Base-by-base conservation (phyloP, 2,888 invertebrate species). In the Hylaea fasciaria region DNA sequence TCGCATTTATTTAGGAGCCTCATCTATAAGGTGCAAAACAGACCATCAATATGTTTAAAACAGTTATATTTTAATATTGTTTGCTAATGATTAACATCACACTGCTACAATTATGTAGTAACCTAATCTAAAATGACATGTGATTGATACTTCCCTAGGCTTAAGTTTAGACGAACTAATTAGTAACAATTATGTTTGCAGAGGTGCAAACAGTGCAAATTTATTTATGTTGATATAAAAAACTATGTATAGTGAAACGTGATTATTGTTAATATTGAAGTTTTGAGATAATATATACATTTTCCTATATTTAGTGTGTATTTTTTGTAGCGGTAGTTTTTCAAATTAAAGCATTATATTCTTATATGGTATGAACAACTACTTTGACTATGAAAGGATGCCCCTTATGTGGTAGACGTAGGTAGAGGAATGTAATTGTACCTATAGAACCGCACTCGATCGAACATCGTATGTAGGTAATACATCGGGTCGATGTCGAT, bases 251-350 rank as follows among this genome's bases (percentile, higher is more conserved):
- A 80, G 73, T 77, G 70, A 80, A 83, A 81, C 85, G 87, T 88
- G 86, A 86, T 86, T 85, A 83, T 85, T 86, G 85, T 87, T 87
- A 77, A 82, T 85, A 83, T 82, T 83, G 80, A 83, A 81, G 85
- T 86, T 85, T 86, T 84, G 82, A 84, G 81, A 83, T 79, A 82
- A 81, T 81, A 81, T 81, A 83, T 81, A 76, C 80, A 77, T 78
- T 79, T 82, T 80, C 71, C 71, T 74, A 77, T 57, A 71, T 68
- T 62, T 29, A n/a, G 57, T 74, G 68, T 40, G 50, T 70, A 57
- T 63, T 65, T 62, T 58, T 68, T 45, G 14, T 39, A 9, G 8
- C 35, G n/a, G 39, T 39, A n/a, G n/a, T n/a, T n/a, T n/a, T n/a
- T n/a, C n/a, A n/a, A n/a, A n/a, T n/a, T 12, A 12, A 39, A 4